Conservation (phyloP, 2,113 vertebrate species). For the Ictalurus furcatus region DNA sequence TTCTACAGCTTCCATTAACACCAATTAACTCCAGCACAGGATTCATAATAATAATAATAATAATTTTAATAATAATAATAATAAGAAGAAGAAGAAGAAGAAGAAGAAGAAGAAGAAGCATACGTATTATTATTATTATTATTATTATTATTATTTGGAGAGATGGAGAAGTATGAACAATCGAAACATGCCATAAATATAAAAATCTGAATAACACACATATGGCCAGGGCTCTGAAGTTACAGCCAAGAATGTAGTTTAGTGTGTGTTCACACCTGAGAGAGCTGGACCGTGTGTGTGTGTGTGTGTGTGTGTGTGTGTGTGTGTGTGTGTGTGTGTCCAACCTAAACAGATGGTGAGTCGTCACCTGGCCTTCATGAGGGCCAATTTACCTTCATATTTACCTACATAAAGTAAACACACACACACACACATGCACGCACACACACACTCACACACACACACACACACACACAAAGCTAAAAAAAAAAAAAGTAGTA, state of each 20-base stretch:
- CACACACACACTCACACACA: not conserved
- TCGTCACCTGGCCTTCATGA: not conserved
- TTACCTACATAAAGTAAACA: not conserved
- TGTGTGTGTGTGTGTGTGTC: slow-evolving; percentile 23
- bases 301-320: slow-evolving; percentile 24
- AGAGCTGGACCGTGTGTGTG: slow-evolving; percentile 41
- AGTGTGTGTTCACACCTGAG: slow-evolving; percentile 59
- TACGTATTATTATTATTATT: not conserved
- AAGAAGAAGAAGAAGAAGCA: not conserved
- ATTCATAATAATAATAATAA: not conserved
- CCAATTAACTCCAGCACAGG: not conserved
- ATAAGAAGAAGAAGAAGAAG: not conserved
- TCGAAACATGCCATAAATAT: not conserved
- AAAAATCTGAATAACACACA: not conserved
- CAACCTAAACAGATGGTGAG: slow-evolving; percentile 11
- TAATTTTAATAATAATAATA: not conserved
- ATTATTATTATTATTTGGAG: not conserved
- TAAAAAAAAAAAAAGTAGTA: not conserved
- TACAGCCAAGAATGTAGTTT: not conserved
- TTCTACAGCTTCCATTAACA: not conserved
- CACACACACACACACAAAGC: not conserved
- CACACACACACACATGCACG: not conserved
- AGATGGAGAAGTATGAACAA: not conserved
- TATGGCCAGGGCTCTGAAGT: not conserved
- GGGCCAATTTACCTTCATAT: not conserved